These are phyloP conservation scores for Myathropa florea DNA, from an alignment of 2,888 invertebrate species.

Conservation along the genomic window DNA sequence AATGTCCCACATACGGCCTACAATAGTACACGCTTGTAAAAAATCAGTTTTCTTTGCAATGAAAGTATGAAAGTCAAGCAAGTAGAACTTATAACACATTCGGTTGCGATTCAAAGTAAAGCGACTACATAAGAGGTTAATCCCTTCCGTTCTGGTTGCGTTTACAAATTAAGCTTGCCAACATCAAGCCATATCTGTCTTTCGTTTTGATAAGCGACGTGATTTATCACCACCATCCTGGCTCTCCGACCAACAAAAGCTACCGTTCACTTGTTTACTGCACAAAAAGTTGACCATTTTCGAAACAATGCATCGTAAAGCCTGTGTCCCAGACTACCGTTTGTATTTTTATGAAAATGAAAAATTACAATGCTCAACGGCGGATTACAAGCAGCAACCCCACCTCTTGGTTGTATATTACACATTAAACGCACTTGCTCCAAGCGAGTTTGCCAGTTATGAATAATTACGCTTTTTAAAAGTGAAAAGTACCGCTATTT, in stretches of 20 bases:
- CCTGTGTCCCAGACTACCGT: background rate
- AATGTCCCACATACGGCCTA: no score
- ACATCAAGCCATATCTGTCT: background rate
- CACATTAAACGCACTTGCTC: constrained; percentile 52
- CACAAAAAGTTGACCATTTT: background rate
- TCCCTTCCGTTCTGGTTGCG: background rate
- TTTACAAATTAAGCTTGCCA: background rate
- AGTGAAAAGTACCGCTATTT: constrained; percentile 64
- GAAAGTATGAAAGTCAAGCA: background rate
- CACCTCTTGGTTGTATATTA: constrained; percentile 12
- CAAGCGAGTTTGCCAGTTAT: constrained; percentile 42
- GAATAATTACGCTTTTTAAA: constrained; percentile 67
- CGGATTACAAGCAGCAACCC: constrained; percentile 33
- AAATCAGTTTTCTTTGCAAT: no score
- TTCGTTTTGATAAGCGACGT: background rate
- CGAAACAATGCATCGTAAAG: background rate
- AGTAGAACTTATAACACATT: background rate
- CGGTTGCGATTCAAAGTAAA: background rate
- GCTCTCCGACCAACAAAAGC: background rate
- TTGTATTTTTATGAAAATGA: constrained; percentile 12
- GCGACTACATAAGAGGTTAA: background rate
- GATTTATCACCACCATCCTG: background rate
- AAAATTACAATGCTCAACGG: constrained; percentile 50
- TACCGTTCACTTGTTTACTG: background rate
- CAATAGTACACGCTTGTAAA: no score